Conservation (phyloP, 2,888 invertebrate genomes). For the Chrysomela aeneicollis region DNA sequence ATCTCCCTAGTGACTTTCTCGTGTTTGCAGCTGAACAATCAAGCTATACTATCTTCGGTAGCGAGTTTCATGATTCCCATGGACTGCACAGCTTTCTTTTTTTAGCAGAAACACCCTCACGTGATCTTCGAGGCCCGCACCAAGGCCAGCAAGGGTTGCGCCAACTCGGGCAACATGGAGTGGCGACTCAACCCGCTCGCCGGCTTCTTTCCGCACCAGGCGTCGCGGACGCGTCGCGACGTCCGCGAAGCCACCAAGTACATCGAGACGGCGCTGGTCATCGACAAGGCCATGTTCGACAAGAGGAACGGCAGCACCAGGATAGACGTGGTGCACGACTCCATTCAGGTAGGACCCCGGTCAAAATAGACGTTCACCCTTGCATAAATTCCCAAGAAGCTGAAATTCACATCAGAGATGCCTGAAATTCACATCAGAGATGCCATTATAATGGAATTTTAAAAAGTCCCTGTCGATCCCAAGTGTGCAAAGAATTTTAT, state of each 20-base stretch:
- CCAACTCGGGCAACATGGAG: conserved; percentile 80
- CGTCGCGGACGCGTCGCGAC: conserved; percentile 67
- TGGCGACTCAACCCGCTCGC: conserved; percentile 68
- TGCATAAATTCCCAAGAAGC: too few species aligned
- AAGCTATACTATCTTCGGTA: too few species aligned
- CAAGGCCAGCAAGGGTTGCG: conserved; percentile 91
- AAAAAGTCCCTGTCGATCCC: too few species aligned
- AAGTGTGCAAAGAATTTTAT: too few species aligned
- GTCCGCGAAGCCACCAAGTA: conserved; percentile 92
- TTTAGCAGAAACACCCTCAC: conserved; percentile 97
- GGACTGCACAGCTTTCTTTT: conserved; percentile 59
- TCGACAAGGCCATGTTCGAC: conserved; percentile 97
- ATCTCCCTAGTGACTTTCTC: too few species aligned
- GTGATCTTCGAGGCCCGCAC: conserved; percentile 95
- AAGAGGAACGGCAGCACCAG: conserved; percentile 89
- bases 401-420: too few species aligned
- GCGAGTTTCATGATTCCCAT: background rate
- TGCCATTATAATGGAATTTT: too few species aligned
- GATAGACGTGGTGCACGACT: conserved; percentile 78
- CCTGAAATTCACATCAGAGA: too few species aligned
- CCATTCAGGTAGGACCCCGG: conserved; percentile 70
- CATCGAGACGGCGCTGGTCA: conserved; percentile 94
- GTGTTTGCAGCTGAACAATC: too few species aligned
- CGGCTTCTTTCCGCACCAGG: conserved; percentile 57
- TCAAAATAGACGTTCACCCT: too few species aligned